These are phyloP conservation scores for Lanistes nyassanus DNA, from an alignment of 1,140 invertebrate genomes.

Conservation along the genomic window DNA sequence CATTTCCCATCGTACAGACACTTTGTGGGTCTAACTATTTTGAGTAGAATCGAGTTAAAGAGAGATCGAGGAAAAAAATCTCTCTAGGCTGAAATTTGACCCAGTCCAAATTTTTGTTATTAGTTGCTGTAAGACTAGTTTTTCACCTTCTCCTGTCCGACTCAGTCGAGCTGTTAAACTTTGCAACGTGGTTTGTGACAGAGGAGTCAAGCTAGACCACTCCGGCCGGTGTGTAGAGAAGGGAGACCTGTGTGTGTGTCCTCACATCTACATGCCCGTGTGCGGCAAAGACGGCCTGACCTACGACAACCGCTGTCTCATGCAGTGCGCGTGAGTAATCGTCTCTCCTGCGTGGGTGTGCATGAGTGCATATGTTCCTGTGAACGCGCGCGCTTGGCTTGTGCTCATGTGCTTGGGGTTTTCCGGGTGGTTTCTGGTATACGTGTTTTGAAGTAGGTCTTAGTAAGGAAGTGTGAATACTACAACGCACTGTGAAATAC, in stretches of 20 bases:
- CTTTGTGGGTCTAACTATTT: too few species aligned
- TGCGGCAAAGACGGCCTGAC: slow-evolving; percentile 83
- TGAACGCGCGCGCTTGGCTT: neutral
- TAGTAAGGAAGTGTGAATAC: too few species aligned
- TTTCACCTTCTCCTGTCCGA: too few species aligned
- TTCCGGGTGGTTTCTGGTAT: neutral
- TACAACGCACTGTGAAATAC: too few species aligned
- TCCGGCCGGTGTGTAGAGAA: slow-evolving; percentile 1
- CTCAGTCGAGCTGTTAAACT: too few species aligned
- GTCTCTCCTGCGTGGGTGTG: neutral
- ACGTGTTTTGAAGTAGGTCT: neutral
- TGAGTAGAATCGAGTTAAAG: too few species aligned
- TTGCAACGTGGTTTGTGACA: neutral
- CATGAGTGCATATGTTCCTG: neutral
- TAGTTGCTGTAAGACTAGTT: too few species aligned
- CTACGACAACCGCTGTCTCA: slow-evolving; percentile 79
- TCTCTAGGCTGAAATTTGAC: too few species aligned
- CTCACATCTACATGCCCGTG: slow-evolving; percentile 63
- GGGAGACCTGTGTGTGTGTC: slow-evolving; percentile 25
- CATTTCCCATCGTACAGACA: too few species aligned
- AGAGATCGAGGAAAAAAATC: too few species aligned
- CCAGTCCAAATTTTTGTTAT: too few species aligned
- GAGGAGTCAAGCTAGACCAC: slow-evolving; percentile 8
- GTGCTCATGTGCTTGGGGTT: neutral
- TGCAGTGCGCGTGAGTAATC: slow-evolving; percentile 67